phyloP scores from a whole-genome alignment of 2,113 vertebrate genomes.

The Crotalus tigris region DNA sequence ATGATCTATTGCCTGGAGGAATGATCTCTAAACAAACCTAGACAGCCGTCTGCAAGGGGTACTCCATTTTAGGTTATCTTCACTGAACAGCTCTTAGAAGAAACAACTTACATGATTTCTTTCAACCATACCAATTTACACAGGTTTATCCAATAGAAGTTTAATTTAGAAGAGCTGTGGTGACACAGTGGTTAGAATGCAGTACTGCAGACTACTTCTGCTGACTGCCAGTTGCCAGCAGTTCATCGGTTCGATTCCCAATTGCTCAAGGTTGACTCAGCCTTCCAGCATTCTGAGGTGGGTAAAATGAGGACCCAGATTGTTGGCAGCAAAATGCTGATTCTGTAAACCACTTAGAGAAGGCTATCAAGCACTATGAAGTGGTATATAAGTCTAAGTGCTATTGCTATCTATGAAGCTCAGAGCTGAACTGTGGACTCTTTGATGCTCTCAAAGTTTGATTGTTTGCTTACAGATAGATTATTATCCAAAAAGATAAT shows the following conservation, averaged over 20 bases:
- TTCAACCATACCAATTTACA: not conserved
- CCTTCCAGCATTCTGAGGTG: no score
- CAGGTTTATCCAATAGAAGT: not conserved
- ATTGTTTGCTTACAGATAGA: not conserved
- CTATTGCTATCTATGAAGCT: not conserved
- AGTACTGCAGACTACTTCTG: no score
- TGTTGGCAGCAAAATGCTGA: no score
- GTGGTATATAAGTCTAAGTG: no score
- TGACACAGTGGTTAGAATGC: no score
- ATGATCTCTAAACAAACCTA: not conserved
- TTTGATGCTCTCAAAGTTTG: not conserved
- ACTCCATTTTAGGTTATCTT: not conserved
- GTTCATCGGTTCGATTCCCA: no score
- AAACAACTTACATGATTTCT: not conserved
- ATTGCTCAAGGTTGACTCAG: no score
- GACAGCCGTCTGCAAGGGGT: not conserved
- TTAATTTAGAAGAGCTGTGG: not conserved
- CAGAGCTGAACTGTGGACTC: not conserved
- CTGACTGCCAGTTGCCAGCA: no score
- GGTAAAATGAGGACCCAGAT: no score
- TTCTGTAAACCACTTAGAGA: no score
- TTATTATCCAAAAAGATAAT: not conserved
- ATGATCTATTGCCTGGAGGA: not conserved
- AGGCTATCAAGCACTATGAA: no score
- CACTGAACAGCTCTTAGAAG: not conserved